These are phyloP conservation scores for Rhorus exstirpatorius DNA, from an alignment of 2,888 invertebrate species.

Conservation along the genomic window DNA sequence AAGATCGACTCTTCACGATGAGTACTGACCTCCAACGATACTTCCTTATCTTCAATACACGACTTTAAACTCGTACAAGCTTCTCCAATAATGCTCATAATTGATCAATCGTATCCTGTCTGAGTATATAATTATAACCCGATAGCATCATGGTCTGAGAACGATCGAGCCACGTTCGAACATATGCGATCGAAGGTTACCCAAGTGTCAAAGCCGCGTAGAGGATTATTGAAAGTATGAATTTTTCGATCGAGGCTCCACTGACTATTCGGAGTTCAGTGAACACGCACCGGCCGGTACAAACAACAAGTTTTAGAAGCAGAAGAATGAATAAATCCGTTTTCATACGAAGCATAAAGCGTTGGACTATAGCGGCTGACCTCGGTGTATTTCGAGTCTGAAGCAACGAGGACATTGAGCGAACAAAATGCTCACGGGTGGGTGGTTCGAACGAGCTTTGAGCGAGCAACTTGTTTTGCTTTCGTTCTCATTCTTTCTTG, in stretches of 20 bases:
- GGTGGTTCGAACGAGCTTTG: conserved; percentile 75
- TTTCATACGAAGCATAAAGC: conserved; percentile 24
- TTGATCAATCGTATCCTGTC: background rate
- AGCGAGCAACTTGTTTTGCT: conserved; percentile 59
- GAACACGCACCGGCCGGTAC: conserved; percentile 29
- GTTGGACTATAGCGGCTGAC: conserved; percentile 78
- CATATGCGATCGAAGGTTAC: too few relatives aligned
- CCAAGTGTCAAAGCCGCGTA: background rate
- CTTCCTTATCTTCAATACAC: too few relatives aligned
- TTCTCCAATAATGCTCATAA: background rate
- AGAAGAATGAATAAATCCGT: conserved; percentile 12
- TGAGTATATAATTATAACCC: background rate
- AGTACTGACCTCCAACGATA: too few relatives aligned
- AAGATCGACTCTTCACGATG: background rate
- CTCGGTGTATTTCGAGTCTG: conserved; percentile 79
- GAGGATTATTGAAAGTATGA: background rate
- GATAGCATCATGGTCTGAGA: background rate
- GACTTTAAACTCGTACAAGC: too few relatives aligned
- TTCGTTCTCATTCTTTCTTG: conserved; percentile 56
- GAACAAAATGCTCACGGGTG: conserved; percentile 72
- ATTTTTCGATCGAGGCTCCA: background rate
- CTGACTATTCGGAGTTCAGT: conserved; percentile 41
- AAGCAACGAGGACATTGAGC: conserved; percentile 79
- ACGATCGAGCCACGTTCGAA: background rate
- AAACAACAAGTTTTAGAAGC: background rate